Evolutionary conservation across 2,113 vertebrate species (phyloP).

Genomic region (Scomber japonicus): DNA sequence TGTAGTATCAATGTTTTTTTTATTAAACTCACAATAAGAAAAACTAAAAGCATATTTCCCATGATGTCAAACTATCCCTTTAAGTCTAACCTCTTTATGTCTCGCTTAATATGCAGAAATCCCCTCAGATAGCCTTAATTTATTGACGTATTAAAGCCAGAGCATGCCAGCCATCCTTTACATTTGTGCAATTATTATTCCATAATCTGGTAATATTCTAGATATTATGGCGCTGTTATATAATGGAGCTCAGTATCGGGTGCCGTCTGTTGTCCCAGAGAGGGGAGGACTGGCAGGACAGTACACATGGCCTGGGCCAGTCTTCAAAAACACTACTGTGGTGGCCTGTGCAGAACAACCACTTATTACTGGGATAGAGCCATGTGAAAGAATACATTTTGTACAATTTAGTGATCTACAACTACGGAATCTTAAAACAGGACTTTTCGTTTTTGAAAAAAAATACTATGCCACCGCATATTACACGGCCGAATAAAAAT

Average conservation of each 20-base stretch:
- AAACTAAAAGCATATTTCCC: too few relatives aligned
- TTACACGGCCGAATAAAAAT: constrained; percentile 16
- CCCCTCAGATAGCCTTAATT: constrained; percentile 7
- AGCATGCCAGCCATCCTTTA: constrained; percentile 37
- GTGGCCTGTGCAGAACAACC: background rate
- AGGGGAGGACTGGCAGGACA: constrained; percentile 15
- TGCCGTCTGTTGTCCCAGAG: constrained; percentile 55
- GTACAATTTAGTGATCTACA: background rate
- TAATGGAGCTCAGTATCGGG: constrained; percentile 62
- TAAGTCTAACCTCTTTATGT: background rate
- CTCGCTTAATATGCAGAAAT: background rate
- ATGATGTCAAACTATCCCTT: too few relatives aligned
- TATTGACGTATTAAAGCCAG: constrained; percentile 29
- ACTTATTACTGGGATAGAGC: background rate
- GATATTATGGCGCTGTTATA: constrained; percentile 59
- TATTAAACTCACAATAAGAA: too few relatives aligned
- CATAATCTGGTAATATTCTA: constrained; percentile 71
- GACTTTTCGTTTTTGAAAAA: background rate
- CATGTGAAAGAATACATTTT: background rate
- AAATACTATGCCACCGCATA: background rate
- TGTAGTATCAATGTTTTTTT: too few relatives aligned
- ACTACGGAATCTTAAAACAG: background rate
- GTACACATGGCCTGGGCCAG: background rate
- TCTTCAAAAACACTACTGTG: background rate
- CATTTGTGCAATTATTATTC: constrained; percentile 63